These are phyloP conservation scores for Phalloptychus januarius DNA, from an alignment of 2,797 vertebrate species.

Conservation along the genomic window DNA sequence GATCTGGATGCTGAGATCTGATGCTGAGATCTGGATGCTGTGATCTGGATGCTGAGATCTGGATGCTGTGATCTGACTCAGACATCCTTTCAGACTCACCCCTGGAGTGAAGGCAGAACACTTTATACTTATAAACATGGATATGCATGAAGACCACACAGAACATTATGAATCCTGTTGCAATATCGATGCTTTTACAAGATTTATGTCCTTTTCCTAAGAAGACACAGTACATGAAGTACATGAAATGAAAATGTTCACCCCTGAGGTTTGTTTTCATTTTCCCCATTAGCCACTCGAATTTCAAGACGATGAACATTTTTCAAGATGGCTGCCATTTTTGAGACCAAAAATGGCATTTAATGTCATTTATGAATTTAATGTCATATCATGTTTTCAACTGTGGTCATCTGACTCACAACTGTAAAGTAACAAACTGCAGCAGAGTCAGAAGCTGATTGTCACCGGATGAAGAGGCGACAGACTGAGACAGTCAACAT, in stretches of 20 bases:
- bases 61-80: conserved; percentile 23
- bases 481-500: too few relatives aligned
- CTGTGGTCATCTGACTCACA: background rate
- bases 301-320: background rate
- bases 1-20: too few relatives aligned
- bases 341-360: too few relatives aligned
- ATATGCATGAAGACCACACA: background rate
- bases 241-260: too few relatives aligned
- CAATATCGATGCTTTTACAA: background rate
- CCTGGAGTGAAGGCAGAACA: conserved; percentile 1
- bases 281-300: background rate
- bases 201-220: background rate
- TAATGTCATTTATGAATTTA: too few relatives aligned
- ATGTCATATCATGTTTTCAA: background rate
- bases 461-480: background rate
- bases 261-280: too few relatives aligned
- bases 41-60: too few relatives aligned
- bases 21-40: conserved; percentile 10
- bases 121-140: background rate
- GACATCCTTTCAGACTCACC: conserved; percentile 11
- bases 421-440: background rate
- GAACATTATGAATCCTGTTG: background rate
- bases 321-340: background rate
- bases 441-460: background rate
- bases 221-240: background rate